Evolutionary conservation across 2,797 vertebrate genomes (phyloP), one percentile per base, ranked within the genome.

Genomic region (Falco cherrug): DNA sequence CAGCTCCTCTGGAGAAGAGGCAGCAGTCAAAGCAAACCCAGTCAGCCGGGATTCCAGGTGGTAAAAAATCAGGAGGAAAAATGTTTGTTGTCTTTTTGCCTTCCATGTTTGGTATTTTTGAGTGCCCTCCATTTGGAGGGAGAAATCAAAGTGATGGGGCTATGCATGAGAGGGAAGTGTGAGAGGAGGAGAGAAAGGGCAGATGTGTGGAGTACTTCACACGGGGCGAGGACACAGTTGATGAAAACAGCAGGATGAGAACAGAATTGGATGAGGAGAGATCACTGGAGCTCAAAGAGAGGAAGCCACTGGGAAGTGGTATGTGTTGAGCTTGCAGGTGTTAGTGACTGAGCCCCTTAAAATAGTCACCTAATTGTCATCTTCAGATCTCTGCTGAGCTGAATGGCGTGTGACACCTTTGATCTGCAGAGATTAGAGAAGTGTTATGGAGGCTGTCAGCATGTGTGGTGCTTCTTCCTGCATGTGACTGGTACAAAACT

Each of bases 1-100:
- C 98, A 99, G 99, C 96, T 99, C 99, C 77, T 99, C 99, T 0
- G 99, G 99, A 31, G 99, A 99, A 68, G 99, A 99, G 96, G 98
- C 98, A 6, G 97, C 99, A 2, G 97, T 98, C 71, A 99, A 99
- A 97, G 98, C 98, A 22, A 99, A 99, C 96, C 98, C 99, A 2
- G 97, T 98, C 64, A 99, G 98, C 95, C 98, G 99, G 10, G 99
- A 99, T 93, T 98, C 99, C 97, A 99, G 99, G 99, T 99, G 97
- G 98, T 91, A 48, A 79, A 93, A 87, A 92, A 76, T 37, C 51
- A 6, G 2, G 63, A 48, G 29, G 56, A n/a, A n/a, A n/a, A 41
- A 12, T 28, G 25, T 4, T 37, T 25, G 25, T 5, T 39, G 59
- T 39, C 56, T 63, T 60, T 37, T 21, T 7, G 10, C 19, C 39